phyloP scores from a whole-genome alignment of 2,113 vertebrate genomes.

The Pangasianodon gigas region DNA sequence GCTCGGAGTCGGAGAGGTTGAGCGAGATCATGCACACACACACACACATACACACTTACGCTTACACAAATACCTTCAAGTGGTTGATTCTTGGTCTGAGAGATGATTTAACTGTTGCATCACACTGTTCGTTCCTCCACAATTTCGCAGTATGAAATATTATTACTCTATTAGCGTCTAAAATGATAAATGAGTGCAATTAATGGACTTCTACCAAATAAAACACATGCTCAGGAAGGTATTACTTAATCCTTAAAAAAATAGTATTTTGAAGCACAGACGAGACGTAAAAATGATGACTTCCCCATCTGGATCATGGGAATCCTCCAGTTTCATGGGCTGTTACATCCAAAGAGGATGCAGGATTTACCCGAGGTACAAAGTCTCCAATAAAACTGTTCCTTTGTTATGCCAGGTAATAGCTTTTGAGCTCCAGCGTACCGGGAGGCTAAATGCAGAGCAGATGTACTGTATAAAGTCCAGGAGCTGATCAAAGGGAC shows the following conservation, averaged over 20 bases:
- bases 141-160: not conserved
- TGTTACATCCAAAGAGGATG: constrained; percentile 62
- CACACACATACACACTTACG: not conserved
- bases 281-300: not conserved
- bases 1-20: constrained; percentile 30
- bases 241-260: not conserved
- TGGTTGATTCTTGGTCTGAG: not conserved
- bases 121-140: not conserved
- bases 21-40: constrained; percentile 37
- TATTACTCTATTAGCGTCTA: constrained; percentile 31
- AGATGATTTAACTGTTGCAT: constrained; percentile 26
- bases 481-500: constrained; percentile 98
- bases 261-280: not conserved
- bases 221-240: constrained; percentile 20
- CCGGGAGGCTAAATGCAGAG: constrained; percentile 96
- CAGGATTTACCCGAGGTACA: constrained; percentile 70
- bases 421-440: constrained; percentile 90
- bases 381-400: constrained; percentile 74
- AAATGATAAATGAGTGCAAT: constrained; percentile 28
- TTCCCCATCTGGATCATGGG: constrained; percentile 31
- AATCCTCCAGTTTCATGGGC: constrained; percentile 58
- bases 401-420: constrained; percentile 87
- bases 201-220: constrained; percentile 30
- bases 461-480: constrained; percentile 98
- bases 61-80: not conserved